Evolutionary conservation across 2,113 vertebrate genomes (phyloP), one percentile per base, ranked within the genome.

Genomic region (Lynx canadensis): DNA sequence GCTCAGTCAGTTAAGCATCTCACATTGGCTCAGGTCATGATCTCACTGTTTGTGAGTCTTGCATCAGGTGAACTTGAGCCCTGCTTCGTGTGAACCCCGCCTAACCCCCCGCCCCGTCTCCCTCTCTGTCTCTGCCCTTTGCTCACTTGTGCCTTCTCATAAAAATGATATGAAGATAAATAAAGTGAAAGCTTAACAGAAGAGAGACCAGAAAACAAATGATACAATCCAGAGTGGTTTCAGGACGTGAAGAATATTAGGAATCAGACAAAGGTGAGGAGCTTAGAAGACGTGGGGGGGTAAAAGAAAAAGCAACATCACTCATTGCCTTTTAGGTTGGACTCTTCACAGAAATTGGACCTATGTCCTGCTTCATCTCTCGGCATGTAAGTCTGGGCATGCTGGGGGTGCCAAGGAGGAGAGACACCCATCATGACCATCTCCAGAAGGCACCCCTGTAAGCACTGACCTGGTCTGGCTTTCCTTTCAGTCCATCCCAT

Each of bases 351-450:
- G 99, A 99, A 98, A 99, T 99, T 15, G 99, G 99, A 5, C 99
- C 99, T 41, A 99, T 99, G 99, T 99, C 99, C n/a, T 99, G 99
- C 98, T 99, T 99, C 98, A 99, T 99, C 89, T 99, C 99, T 63
- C 99, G 99, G 41, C 99, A 99, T 57, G 99, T 99, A 98, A 99
- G 99, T 99, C 65, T 33, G 12, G 52, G 33, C 15, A 0, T 0
- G 1, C 21, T 18, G 27, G 41, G 57, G 12, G 60, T 29, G 31
- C 71, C 50, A 16, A 79, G 33, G 16, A 48, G 48, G 38, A 76
- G 29, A 63, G 38, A 63, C 0, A 2, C 13, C 10, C 14, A 0
- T 57, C 2, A 0, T 10, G 36, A 16, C 38, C 15, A 7, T 38
- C 41, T 65, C 0, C 6, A 31, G 25, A 52, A 52, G 55, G 48